Base-by-base conservation (phyloP, 2,888 invertebrate genomes). In the Cephus pulcher region DNA sequence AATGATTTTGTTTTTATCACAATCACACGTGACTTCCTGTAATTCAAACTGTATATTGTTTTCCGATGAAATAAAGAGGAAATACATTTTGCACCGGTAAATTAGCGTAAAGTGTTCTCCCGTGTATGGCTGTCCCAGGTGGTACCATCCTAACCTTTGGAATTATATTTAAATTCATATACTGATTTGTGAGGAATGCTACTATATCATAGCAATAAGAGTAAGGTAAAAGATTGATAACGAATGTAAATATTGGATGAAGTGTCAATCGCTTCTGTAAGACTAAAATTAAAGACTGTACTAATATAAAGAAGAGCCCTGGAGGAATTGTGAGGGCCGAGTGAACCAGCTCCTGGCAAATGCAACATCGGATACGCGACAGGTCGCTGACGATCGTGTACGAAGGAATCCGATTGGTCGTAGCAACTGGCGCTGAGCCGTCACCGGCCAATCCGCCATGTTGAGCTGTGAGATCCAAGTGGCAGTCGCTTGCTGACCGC, bases 401-500 rank as follows among this genome's bases (percentile, higher is more conserved):
- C 76, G 56, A 23, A 34, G 69, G 75, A 73, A 71, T n/a, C 76
- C 70, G 77, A 75, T 80, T 76, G 80, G 77, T 76, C 75, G 73
- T 76, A 56, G 30, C 75, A 70, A 76, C 23, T 75, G 68, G 75
- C 76, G 80, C 78, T 75, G 79, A 74, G 56, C 76, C 75, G 78
- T 77, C 76, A 74, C 78, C 78, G 81, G 75, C 76, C 75, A 37
- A 78, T 30, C 78, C 84, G 85, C 84, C 85, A 84, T 84, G 78
- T 84, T 84, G 80, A 76, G 75, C 30, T 32, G 78, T 79, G 80
- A 80, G 80, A 81, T 79, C 78, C 81, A 82, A 83, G 83, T 82
- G 85, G 84, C 88, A 91, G 91, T 91, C 90, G 90, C 89, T 87
- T 88, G 89, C 87, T 90, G 90, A 90, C 89, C 89, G 91, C 91